Evolutionary conservation across 1,140 invertebrate species (phyloP), one percentile per base, ranked within the genome.

Genomic region (Drosophila yakuba): DNA sequence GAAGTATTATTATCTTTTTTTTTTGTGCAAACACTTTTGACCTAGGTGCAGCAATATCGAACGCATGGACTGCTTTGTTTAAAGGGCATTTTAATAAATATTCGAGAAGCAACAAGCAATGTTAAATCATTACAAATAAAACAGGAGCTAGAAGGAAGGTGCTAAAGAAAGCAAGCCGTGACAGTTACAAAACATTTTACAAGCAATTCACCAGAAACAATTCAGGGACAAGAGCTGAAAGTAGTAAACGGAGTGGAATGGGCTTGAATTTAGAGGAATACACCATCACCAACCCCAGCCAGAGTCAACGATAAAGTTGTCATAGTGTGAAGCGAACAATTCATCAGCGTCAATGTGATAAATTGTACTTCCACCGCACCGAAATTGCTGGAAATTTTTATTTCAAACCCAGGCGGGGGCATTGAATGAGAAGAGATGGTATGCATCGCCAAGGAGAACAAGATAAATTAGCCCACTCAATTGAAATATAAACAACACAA

Each of bases 301-400:
- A 71, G 54, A 71, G 64, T 71, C 67, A 71, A 61, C 84, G 84
- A 86, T 86, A 88, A 86, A 86, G 83, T 83, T 86, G 83, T 88
- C 83, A 86, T 86, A 88, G 83, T 86, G 83, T 79, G 60, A 83
- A 76, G 78, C 83, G 73, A 86, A 86, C 83, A 88, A 86, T 86
- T 86, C 83, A 86, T 86, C 83, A 86, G 83, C 83, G 83, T 86
- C 83, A 86, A 88, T 86, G 83, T 86, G 83, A 86, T 86, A 86
- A 86, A 86, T 86, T 86, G 86, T 86, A 61, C 64, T 77, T 76
- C 72, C 44, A 88, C 79, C 79, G 59, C 79, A 68, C 74, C 44
- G 62, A 86, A 86, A 88, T 83, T 86, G 79, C 57, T 66, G 47
- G 47, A 79, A 79, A 82, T 88, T 86, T 88, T 86, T 86, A 78